These are phyloP conservation scores for Trichogramma evanescens DNA, from an alignment of 2,888 invertebrate genomes.

Conservation along the genomic window DNA sequence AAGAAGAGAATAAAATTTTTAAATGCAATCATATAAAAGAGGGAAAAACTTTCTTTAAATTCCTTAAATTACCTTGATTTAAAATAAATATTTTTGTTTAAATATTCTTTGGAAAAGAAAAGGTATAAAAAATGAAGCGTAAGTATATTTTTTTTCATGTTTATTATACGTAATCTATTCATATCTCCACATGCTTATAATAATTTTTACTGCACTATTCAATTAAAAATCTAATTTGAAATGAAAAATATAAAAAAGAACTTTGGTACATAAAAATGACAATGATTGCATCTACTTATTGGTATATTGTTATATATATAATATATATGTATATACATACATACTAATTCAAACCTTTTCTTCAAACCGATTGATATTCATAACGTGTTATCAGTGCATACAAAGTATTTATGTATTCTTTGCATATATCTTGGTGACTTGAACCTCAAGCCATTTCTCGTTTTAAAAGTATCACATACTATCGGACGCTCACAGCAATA, in stretches of 20 bases:
- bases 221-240: slow-evolving; percentile 41
- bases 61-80: background rate
- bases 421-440: no score
- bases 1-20: slow-evolving; percentile 20
- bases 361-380: slow-evolving; percentile 21
- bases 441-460: no score
- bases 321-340: slow-evolving; percentile 28
- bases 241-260: slow-evolving; percentile 44
- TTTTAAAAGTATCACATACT: no score
- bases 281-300: slow-evolving; percentile 18
- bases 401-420: background rate
- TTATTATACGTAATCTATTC: slow-evolving; percentile 42
- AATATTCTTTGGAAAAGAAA: background rate
- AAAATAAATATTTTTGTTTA: background rate
- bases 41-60: background rate
- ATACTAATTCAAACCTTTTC: slow-evolving; percentile 25
- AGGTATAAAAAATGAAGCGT: background rate
- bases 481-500: no score
- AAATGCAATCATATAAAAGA: slow-evolving; percentile 15
- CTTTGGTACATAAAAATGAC: slow-evolving; percentile 47
- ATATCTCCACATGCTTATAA: slow-evolving; percentile 40
- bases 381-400: slow-evolving; percentile 22
- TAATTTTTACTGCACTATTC: slow-evolving; percentile 43
- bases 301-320: no score
- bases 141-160: slow-evolving; percentile 8